Base-by-base conservation (phyloP, 2,888 invertebrate genomes). In the Mellilla xanthometata region DNA sequence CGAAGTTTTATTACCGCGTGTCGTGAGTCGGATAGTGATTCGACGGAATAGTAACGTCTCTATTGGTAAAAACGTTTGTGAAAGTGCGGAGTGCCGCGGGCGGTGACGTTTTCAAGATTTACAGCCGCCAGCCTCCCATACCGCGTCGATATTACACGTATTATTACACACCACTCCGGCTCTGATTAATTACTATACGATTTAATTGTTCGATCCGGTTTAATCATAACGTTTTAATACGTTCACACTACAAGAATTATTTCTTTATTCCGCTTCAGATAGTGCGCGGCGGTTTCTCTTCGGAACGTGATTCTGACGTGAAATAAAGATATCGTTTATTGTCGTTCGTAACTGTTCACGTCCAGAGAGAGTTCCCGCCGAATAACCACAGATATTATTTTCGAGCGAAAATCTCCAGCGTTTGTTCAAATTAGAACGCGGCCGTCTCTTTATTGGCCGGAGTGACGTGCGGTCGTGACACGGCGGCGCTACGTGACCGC, bases 391-490 rank as follows among this genome's bases (percentile, higher is more conserved):
- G 67, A 72, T 68, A 65, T 62, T 66, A 65, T 66, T 60, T 64
- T 62, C 65, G 58, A 81, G 81, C 78, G 72, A 81, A 85, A 86
- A 80, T 79, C 74, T 80, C 77, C 77, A 78, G 75, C 68, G 75
- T 86, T 84, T 78, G 78, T 85, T 74, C 73, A 79, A 87, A 85
- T 88, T 84, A 87, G 82, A 88, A 87, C 86, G 85, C 85, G 81
- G 84, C 76, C 60, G 75, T 78, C 71, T 78, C 76, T 88, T 86
- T 87, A 87, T 83, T 74, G 81, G 74, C 66, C 65, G 69, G 82
- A 86, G 86, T 89, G 88, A 87, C 83, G 83, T 69, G 81, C 84
- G 81, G 70, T 88, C 88, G 88, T 89, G 89, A 87, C 84, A 84
- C 80, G 65, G 77, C 81, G 71, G 72, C 68, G 80, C 79, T 87